phyloP scores from a whole-genome alignment of 2,888 invertebrate genomes.

The Schrankia costaestrigalis region DNA sequence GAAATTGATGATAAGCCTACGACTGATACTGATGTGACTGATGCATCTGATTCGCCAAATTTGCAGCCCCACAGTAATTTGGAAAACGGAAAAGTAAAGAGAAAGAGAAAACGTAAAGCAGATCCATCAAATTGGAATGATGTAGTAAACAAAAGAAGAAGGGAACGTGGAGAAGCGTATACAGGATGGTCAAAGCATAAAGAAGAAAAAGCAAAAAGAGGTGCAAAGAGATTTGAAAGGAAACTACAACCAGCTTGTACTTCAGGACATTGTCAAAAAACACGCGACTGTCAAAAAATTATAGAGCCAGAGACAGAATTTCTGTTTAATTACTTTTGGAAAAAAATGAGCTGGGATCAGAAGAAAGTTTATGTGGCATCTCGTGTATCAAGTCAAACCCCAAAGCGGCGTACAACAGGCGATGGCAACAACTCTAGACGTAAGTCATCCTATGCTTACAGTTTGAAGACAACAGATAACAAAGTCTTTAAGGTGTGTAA shows the following conservation, averaged over 20 bases:
- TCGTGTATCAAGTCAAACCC: not conserved
- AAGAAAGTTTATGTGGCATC: slow-evolving; percentile 7
- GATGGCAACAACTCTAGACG: slow-evolving; percentile 12
- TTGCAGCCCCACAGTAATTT: no score
- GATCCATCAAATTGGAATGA: not conserved
- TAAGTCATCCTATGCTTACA: not conserved
- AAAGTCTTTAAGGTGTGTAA: slow-evolving; percentile 7
- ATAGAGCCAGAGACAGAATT: slow-evolving; percentile 6
- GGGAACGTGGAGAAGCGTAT: not conserved
- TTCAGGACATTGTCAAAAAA: not conserved
- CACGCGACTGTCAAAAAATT: slow-evolving; percentile 6
- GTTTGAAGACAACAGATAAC: slow-evolving; percentile 4
- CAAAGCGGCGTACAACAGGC: not conserved
- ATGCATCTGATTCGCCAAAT: no score
- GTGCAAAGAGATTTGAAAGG: no score
- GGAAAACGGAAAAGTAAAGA: not conserved
- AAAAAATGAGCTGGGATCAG: slow-evolving; percentile 8
- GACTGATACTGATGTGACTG: no score
- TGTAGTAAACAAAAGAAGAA: not conserved
- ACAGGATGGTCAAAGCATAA: not conserved
- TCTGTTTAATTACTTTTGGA: slow-evolving; percentile 8
- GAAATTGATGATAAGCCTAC: no score
- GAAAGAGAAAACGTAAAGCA: not conserved
- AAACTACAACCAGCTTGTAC: not conserved
- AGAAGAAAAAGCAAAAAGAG: not conserved